Evolutionary conservation across 2,888 invertebrate species (phyloP).

Genomic region (Lochmaea capreae): DNA sequence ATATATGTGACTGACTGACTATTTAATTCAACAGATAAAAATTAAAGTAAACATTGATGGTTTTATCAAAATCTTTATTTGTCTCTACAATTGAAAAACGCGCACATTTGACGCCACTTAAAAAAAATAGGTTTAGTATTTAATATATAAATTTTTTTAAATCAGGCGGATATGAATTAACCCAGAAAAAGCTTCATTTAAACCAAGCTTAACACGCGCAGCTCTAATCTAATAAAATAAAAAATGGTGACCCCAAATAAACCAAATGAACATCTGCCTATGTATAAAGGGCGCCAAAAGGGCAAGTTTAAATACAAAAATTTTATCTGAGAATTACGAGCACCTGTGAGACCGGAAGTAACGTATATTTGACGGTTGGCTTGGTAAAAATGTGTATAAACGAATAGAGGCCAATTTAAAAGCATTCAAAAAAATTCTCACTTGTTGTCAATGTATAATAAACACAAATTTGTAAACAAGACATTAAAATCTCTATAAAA

Average conservation of each 20-base stretch:
- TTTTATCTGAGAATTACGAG: conserved; percentile 21
- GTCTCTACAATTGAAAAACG: neutral
- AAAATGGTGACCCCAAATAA: neutral
- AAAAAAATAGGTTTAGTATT: too few species aligned
- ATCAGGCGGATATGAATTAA: neutral
- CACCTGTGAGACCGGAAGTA: conserved; percentile 49
- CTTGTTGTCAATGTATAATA: neutral
- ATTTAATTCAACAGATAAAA: neutral
- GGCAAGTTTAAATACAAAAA: neutral
- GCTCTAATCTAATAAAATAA: neutral
- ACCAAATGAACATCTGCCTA: neutral
- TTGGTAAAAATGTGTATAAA: conserved; percentile 8
- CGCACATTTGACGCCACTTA: neutral
- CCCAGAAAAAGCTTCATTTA: neutral
- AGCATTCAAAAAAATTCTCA: too few species aligned
- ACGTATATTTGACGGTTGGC: conserved; percentile 31
- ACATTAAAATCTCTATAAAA: neutral
- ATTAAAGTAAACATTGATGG: neutral
- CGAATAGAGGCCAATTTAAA: too few species aligned
- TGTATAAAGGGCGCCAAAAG: neutral
- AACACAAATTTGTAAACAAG: neutral
- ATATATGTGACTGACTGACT: neutral
- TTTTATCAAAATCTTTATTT: neutral
- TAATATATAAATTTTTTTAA: too few species aligned
- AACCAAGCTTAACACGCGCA: neutral